phyloP scores from a whole-genome alignment of 1,140 invertebrate genomes.

The Temnothorax nylanderi region DNA sequence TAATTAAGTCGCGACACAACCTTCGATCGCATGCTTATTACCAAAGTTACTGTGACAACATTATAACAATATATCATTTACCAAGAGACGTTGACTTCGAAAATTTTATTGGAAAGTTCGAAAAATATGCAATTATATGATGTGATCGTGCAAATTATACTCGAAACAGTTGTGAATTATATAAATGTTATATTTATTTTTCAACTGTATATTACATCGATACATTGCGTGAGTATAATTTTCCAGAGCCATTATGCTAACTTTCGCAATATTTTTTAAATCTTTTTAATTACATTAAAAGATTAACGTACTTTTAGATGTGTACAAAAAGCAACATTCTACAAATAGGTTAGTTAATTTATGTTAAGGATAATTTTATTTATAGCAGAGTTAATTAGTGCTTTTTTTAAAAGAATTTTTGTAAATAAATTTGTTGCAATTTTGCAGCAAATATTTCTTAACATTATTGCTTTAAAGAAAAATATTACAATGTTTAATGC shows the following conservation, averaged over 20 bases:
- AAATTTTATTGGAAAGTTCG: not conserved
- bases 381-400: not conserved
- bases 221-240: not conserved
- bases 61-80: constrained; percentile 7
- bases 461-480: not conserved
- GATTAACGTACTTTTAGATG: not conserved
- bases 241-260: not conserved
- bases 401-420: constrained; percentile 11
- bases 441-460: not conserved
- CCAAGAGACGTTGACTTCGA: not conserved
- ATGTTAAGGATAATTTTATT: not conserved
- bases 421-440: constrained; percentile 8
- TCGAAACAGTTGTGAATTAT: not conserved
- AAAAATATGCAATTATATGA: not conserved
- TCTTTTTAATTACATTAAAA: not conserved
- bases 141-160: not conserved
- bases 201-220: not conserved
- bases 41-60: not conserved
- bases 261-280: not conserved
- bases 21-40: not conserved
- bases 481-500: not conserved
- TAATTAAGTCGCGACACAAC: not conserved
- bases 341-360: constrained; percentile 4
- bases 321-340: constrained; percentile 1
- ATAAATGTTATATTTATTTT: not conserved